phyloP scores from a whole-genome alignment of 2,113 vertebrate genomes.

The Mirounga angustirostris region DNA sequence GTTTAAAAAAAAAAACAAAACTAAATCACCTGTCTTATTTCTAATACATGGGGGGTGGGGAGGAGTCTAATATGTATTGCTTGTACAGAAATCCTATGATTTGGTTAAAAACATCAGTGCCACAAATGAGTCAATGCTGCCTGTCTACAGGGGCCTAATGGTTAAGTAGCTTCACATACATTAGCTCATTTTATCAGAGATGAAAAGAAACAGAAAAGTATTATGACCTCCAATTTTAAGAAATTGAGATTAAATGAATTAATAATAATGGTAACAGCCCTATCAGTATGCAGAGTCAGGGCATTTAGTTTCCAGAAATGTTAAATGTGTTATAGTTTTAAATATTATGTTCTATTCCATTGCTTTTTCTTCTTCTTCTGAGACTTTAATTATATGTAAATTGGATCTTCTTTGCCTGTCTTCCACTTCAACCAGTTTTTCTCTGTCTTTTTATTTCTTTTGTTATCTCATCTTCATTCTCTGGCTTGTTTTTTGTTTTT shows the following conservation, averaged over 20 bases:
- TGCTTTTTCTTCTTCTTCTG: not conserved
- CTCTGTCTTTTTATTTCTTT: not conserved
- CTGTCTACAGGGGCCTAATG: accelerated
- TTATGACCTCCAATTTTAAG: not conserved
- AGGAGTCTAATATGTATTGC: accelerated
- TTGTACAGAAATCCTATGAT: not conserved
- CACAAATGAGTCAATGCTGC: not conserved
- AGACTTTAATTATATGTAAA: not conserved
- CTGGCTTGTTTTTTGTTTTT: not conserved
- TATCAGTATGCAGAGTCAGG: too few species aligned
- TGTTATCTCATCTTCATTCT: not conserved
- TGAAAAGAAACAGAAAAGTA: not conserved
- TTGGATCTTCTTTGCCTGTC: not conserved
- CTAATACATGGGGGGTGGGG: not conserved
- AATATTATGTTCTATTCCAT: not conserved
- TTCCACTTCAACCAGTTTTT: not conserved
- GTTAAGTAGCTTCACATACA: not conserved
- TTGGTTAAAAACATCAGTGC: not conserved
- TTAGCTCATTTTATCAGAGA: not conserved
- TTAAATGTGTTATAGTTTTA: not conserved
- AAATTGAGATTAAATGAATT: not conserved
- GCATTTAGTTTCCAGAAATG: not conserved
- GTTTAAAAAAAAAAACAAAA: not conserved
- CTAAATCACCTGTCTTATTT: not conserved
- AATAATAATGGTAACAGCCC: not conserved